These are phyloP conservation scores for Sebastes vulpes DNA, from an alignment of 2,797 vertebrate genomes.

Conservation along the genomic window DNA sequence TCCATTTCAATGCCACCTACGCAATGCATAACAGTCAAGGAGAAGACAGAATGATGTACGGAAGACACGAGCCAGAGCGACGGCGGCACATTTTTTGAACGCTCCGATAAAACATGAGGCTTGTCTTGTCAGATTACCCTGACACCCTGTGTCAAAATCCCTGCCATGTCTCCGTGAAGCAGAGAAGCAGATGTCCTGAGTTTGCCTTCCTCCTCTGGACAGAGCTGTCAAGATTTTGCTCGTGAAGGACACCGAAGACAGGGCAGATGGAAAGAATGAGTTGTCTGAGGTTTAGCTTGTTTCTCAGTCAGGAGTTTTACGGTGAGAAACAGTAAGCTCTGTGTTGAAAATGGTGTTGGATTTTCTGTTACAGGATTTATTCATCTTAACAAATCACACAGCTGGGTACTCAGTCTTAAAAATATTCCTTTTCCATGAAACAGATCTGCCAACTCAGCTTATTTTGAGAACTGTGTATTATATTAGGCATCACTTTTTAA, in stretches of 20 bases:
- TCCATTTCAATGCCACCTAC: slow-evolving; percentile 74
- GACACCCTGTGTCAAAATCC: slow-evolving; percentile 82
- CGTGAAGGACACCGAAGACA: slow-evolving; percentile 71
- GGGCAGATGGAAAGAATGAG: slow-evolving; percentile 56
- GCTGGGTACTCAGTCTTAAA: background rate
- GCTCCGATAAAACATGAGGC: slow-evolving; percentile 85
- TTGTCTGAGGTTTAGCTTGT: slow-evolving; percentile 38
- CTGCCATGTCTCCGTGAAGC: slow-evolving; percentile 75
- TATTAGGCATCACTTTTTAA: background rate
- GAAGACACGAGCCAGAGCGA: slow-evolving; percentile 79
- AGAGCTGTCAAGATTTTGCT: slow-evolving; percentile 72
- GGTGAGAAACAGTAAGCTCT: slow-evolving; percentile 24
- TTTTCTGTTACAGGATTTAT: slow-evolving; percentile 17
- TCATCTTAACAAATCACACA: background rate
- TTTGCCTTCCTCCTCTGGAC: slow-evolving; percentile 76
- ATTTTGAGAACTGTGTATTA: background rate
- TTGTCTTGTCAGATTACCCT: slow-evolving; percentile 87
- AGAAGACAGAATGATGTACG: slow-evolving; percentile 81
- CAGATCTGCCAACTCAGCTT: background rate
- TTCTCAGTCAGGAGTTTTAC: slow-evolving; percentile 29
- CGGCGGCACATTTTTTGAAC: slow-evolving; percentile 79
- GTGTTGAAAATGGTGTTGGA: slow-evolving; percentile 10
- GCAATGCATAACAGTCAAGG: slow-evolving; percentile 64
- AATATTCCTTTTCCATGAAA: background rate
- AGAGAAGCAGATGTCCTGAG: slow-evolving; percentile 82